Conservation (phyloP, 1,140 invertebrate genomes). For the Pantala flavescens region DNA sequence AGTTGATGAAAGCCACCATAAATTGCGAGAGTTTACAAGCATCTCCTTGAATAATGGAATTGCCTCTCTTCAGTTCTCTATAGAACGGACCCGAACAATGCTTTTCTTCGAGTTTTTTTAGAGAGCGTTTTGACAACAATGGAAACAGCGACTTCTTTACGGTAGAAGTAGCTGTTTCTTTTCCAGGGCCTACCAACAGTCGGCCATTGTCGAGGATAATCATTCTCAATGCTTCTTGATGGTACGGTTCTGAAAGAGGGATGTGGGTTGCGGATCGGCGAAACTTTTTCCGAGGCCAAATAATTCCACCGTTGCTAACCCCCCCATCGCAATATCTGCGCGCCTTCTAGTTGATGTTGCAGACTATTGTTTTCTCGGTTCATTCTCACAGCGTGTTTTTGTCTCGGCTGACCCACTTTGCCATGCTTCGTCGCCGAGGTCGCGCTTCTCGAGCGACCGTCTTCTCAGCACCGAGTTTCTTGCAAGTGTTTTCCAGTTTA, state of each 20-base stretch:
- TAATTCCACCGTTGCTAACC: not conserved
- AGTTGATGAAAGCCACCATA: too few species aligned
- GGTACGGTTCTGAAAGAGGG: not conserved
- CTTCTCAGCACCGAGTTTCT: not conserved
- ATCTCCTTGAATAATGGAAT: too few species aligned
- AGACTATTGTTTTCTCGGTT: constrained; percentile 2
- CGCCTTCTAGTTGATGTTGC: not conserved
- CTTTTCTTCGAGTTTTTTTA: too few species aligned
- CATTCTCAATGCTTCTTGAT: not conserved
- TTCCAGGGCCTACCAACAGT: not conserved
- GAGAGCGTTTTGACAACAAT: too few species aligned
- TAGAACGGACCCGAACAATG: too few species aligned
- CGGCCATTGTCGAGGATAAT: not conserved
- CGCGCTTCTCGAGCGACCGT: not conserved
- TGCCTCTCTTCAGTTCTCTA: too few species aligned
- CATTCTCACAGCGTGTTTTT: not conserved
- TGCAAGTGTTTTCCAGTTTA: not conserved
- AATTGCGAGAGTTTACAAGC: too few species aligned
- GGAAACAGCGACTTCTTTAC: too few species aligned
- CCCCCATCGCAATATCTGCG: not conserved
- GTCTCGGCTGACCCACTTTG: not conserved
- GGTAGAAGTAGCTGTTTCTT: not conserved
- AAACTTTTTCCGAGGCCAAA: not conserved
- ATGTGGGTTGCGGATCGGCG: not conserved
- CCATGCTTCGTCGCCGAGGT: not conserved